Evolutionary conservation across 2,797 vertebrate species (phyloP), one percentile per base, ranked within the genome.

Genomic region (Gobio occitaniae): DNA sequence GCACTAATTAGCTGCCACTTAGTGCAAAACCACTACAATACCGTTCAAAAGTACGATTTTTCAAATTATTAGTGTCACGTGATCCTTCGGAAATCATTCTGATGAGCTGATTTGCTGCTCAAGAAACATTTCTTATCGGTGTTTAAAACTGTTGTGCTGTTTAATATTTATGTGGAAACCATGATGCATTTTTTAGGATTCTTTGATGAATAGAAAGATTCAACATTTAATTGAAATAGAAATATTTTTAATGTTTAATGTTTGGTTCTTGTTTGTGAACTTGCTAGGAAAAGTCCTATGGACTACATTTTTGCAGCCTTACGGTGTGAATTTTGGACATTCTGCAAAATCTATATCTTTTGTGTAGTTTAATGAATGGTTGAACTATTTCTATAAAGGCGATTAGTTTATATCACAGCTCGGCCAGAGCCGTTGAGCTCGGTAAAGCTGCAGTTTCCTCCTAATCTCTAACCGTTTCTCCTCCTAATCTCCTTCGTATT

Each of bases 1-100:
- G 59, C 71, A 10, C 61, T 52, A 38, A 83, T 75, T 65, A 75
- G 56, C 70, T 38, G 44, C 13, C 19, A 47, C 56, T 82, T 61
- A 54, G 17, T 19, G 50, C 25, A 12, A 81, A 70, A 11, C 6
- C 10, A 54, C 63, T 32, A 32, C 29, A 8, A 15, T 16, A 3
- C 13, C 6, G 6, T 8, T 65, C 15, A 65, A 65, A 32, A 65
- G 11, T 63, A 29, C 2, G 11, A 29, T 29, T 63, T 63, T 63
- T 6, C 9, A 65, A 29, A 65, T 32, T 63, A 63, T 15, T 63
- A 32, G 70, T 10, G 70, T 52, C 4, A 19, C 15, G 2, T 52
- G 25, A 75, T 75, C 48, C 4, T 6, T 52, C 48, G 36, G 9
- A 36, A 75, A 74, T 48, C 69, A 48, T 29, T 52, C 50, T 66